Percentiles rank a stretch among this genome's conserved stretches.
Conservation (phyloP, 2,888 invertebrate genomes). For the Hesperia comma region DNA sequence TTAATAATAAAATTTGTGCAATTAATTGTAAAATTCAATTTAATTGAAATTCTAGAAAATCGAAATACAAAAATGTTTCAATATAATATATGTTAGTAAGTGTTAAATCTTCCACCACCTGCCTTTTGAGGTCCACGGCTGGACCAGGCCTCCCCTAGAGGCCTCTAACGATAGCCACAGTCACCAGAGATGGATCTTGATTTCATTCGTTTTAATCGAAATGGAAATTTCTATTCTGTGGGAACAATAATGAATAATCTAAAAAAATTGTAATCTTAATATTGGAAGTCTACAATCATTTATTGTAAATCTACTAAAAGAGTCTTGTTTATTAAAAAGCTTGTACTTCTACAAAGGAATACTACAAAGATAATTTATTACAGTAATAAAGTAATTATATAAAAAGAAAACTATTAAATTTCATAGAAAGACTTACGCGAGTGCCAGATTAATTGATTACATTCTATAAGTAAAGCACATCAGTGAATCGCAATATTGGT, state of each 20-base stretch:
- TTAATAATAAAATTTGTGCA: constrained; percentile 33
- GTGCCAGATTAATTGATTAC: too few species aligned
- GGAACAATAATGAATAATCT: constrained; percentile 24
- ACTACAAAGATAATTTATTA: background rate
- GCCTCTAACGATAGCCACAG: background rate
- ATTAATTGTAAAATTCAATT: constrained; percentile 33
- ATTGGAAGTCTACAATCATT: constrained; percentile 9
- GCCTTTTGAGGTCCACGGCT: constrained; percentile 1
- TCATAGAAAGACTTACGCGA: too few species aligned
- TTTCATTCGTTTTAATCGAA: constrained; percentile 18
- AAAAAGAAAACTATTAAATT: too few species aligned
- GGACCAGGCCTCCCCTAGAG: background rate
- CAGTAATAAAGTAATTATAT: background rate
- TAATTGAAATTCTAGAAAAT: constrained; percentile 27
- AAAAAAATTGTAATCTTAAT: constrained; percentile 1
- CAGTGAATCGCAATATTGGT: too few species aligned
- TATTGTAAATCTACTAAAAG: constrained; percentile 9
- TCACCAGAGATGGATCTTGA: constrained; percentile 20
- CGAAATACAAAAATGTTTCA: constrained; percentile 24
- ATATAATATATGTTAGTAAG: constrained; percentile 18
- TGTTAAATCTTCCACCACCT: constrained; percentile 17
- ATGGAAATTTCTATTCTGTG: constrained; percentile 15
- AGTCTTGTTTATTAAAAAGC: background rate
- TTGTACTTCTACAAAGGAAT: background rate
- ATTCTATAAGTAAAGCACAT: too few species aligned